Percentiles rank a stretch among this genome's conserved stretches.
Evolutionary conservation across 2,113 vertebrate genomes (phyloP).

Genomic region (Channa maculata): DNA sequence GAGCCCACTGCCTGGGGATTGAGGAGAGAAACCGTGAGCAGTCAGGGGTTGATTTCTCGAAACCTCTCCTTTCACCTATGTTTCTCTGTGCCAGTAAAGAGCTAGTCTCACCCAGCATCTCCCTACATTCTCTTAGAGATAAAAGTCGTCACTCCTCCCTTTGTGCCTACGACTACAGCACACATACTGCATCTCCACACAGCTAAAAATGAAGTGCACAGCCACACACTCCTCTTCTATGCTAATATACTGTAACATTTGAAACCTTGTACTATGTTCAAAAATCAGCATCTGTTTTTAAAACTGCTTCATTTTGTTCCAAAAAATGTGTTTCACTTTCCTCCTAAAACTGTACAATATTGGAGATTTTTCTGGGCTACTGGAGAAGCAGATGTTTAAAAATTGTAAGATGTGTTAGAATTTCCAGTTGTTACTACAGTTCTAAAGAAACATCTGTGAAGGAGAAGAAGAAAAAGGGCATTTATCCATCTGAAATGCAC

Average conservation of each 20-base stretch:
- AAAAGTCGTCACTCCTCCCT: conserved; percentile 40
- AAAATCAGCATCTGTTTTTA: conserved; percentile 19
- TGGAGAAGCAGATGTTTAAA: conserved; percentile 45
- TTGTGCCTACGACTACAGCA: conserved; percentile 6
- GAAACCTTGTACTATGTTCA: conserved; percentile 16
- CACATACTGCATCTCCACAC: conserved; percentile 4
- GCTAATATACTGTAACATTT: conserved; percentile 9
- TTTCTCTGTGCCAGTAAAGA: conserved; percentile 43
- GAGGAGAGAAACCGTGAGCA: conserved; percentile 56
- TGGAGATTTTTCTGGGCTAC: conserved; percentile 13
- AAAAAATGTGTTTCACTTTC: conserved; percentile 28
- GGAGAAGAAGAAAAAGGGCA: conserved; percentile 32
- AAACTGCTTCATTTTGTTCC: background rate
- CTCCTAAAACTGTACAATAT: conserved; percentile 27
- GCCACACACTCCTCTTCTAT: conserved; percentile 5
- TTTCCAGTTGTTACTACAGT: conserved; percentile 77
- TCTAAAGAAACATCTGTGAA: conserved; percentile 67
- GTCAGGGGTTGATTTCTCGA: conserved; percentile 56
- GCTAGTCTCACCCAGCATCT: conserved; percentile 33
- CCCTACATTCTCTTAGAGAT: conserved; percentile 27
- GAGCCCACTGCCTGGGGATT: conserved; percentile 57
- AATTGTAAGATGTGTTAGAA: conserved; percentile 74
- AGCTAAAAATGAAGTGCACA: background rate
- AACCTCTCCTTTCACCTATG: conserved; percentile 43
- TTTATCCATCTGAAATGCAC: conserved; percentile 69